These are phyloP conservation scores for Xiphophorus maculatus DNA, from an alignment of 2,113 vertebrate genomes.

Conservation along the genomic window DNA sequence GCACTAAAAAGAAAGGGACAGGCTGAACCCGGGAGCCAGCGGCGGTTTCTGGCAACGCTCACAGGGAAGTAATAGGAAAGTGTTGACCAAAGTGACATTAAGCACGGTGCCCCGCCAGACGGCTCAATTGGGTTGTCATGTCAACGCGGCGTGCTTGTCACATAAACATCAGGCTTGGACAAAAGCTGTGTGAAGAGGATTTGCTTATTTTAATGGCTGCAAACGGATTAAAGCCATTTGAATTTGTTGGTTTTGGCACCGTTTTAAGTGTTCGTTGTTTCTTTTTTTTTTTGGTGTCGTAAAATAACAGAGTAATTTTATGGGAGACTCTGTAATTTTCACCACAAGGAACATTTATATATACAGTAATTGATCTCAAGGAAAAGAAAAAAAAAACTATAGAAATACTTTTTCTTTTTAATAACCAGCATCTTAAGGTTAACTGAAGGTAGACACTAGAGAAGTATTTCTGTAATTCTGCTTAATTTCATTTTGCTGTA, in stretches of 20 bases:
- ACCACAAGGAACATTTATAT: neutral
- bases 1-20: constrained; percentile 42
- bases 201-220: constrained; percentile 1
- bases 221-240: neutral
- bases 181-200: neutral
- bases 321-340: neutral
- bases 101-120: constrained; percentile 7
- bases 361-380: neutral
- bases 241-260: neutral
- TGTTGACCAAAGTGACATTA: constrained; percentile 38
- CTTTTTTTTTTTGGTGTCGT: neutral
- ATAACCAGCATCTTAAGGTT: no score
- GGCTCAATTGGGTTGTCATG: constrained; percentile 14
- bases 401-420: neutral
- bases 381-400: neutral
- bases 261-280: neutral
- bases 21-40: constrained; percentile 4
- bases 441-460: no score
- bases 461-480: no score
- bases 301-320: neutral
- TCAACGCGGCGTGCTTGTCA: constrained; percentile 16
- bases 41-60: constrained; percentile 11
- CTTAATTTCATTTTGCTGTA: no score
- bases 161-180: constrained; percentile 13
- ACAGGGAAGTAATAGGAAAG: constrained; percentile 12